phyloP scores from a whole-genome alignment of 1,140 invertebrate genomes.

The Aethina tumida region DNA sequence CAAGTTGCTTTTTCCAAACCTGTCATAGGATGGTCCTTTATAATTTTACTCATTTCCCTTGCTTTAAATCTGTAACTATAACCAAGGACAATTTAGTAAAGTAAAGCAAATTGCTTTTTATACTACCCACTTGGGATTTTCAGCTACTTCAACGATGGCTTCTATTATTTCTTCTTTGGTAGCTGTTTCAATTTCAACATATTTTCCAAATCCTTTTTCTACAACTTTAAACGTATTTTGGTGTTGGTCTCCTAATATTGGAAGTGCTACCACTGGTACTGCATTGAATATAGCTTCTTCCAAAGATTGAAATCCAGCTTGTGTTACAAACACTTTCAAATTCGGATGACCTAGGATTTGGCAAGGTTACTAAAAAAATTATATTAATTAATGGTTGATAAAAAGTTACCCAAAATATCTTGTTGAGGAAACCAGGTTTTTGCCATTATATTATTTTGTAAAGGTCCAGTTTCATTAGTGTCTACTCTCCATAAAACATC shows the following conservation, averaged over 20 bases:
- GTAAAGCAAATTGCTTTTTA: no score
- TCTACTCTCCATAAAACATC: slow-evolving; percentile 12
- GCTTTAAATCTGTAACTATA: no score
- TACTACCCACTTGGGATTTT: no score
- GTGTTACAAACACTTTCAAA: slow-evolving; percentile 38
- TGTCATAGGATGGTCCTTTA: no score
- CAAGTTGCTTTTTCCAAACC: no score
- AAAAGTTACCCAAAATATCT: slow-evolving; percentile 49
- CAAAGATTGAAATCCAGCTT: slow-evolving; percentile 41
- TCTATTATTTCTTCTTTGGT: slow-evolving; percentile 17
- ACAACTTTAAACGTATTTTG: slow-evolving; percentile 25
- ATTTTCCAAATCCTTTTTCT: slow-evolving; percentile 22
- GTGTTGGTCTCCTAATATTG: slow-evolving; percentile 35
- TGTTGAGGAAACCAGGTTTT: slow-evolving; percentile 61
- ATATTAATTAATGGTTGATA: background rate
- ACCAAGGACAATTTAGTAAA: no score
- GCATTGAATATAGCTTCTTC: slow-evolving; percentile 40
- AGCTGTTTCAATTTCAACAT: slow-evolving; percentile 17
- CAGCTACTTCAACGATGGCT: slow-evolving; percentile 15
- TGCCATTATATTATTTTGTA: slow-evolving; percentile 50
- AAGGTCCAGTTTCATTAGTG: slow-evolving; percentile 40
- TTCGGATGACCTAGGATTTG: slow-evolving; percentile 38
- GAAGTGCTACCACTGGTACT: slow-evolving; percentile 41
- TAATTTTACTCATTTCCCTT: no score
- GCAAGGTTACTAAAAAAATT: slow-evolving; percentile 10